Conservation (phyloP, 2,113 vertebrate genomes). For the Neodon shergylaensis region DNA sequence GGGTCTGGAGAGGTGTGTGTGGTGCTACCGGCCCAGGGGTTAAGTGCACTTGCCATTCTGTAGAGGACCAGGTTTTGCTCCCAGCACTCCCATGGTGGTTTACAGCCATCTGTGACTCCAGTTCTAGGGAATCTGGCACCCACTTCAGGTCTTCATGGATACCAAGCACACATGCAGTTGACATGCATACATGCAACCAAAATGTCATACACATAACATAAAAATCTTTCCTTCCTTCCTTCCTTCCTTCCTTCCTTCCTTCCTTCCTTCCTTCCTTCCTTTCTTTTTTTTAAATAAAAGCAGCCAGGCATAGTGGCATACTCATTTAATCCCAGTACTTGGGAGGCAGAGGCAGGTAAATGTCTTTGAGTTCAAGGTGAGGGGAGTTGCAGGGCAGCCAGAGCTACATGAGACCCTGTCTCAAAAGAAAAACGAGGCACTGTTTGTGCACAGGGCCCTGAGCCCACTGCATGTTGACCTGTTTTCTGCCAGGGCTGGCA, state of each 20-base stretch:
- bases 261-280: too few relatives aligned
- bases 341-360: not conserved
- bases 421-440: not conserved
- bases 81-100: not conserved
- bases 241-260: too few relatives aligned
- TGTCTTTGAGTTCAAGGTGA: not conserved
- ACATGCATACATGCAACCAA: not conserved
- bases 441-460: too few relatives aligned
- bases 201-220: not conserved
- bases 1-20: not conserved
- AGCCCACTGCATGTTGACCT: not conserved
- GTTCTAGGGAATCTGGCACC: not conserved
- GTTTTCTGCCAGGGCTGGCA: constrained; percentile 86
- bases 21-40: not conserved
- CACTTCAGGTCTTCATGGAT: not conserved
- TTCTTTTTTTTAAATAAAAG: not conserved
- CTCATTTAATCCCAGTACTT: not conserved
- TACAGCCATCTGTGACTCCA: not conserved
- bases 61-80: not conserved
- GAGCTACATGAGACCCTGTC: not conserved
- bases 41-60: not conserved
- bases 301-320: not conserved
- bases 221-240: too few relatives aligned
- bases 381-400: not conserved
- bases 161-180: not conserved